A percentile compares a stretch with the other conserved stretches of the same genome.
Conservation (phyloP, 2,113 vertebrate species). For the Heteronetta atricapilla region DNA sequence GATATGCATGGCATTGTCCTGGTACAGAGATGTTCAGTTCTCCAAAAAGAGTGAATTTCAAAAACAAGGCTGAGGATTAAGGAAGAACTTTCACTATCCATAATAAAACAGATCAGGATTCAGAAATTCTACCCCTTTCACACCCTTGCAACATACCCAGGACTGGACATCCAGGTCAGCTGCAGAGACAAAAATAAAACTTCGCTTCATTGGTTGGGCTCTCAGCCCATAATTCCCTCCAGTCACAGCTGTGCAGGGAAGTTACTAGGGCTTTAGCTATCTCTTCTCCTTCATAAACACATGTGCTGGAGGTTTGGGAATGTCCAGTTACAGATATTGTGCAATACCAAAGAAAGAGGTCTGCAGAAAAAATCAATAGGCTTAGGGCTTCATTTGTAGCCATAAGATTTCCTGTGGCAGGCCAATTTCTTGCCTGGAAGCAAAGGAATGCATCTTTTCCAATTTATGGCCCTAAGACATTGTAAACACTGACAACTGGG, state of each 20-base stretch:
- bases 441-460: background rate
- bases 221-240: slow-evolving; percentile 33
- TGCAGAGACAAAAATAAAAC: slow-evolving; percentile 66
- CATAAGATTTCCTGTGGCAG: background rate
- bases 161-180: slow-evolving; percentile 71
- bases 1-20: background rate
- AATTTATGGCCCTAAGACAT: background rate
- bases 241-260: slow-evolving; percentile 61
- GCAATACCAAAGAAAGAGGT: background rate
- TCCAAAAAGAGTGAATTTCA: slow-evolving; percentile 23
- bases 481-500: accelerated
- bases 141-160: slow-evolving; percentile 55
- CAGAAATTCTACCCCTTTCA: slow-evolving; percentile 69
- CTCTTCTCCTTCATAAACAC: slow-evolving; percentile 23
- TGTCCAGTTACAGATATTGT: background rate
- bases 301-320: background rate
- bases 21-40: background rate
- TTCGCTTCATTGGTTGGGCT: slow-evolving; percentile 59
- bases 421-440: background rate
- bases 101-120: slow-evolving; percentile 37
- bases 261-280: slow-evolving; percentile 36
- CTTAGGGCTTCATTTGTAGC: background rate
- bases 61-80: slow-evolving; percentile 5
- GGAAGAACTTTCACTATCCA: slow-evolving; percentile 23
- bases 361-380: background rate